phyloP scores from a whole-genome alignment of 2,113 vertebrate species.

The Phalacrocorax carbo region DNA sequence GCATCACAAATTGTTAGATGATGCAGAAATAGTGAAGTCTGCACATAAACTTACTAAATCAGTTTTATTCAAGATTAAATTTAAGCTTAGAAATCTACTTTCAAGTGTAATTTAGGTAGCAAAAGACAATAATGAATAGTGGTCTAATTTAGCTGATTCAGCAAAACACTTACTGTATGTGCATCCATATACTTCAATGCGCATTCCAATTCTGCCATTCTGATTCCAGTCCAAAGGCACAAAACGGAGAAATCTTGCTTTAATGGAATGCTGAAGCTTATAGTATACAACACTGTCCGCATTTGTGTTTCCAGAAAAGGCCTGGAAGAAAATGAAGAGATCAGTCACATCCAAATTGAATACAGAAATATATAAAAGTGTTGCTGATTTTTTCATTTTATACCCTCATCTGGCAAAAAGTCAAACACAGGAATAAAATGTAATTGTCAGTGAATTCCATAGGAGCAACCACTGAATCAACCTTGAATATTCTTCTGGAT shows the following conservation, averaged over 20 bases:
- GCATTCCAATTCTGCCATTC: constrained; percentile 84
- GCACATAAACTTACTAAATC: neutral
- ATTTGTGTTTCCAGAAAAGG: constrained; percentile 84
- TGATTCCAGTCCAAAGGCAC: constrained; percentile 85
- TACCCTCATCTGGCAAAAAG: neutral
- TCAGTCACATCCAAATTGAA: neutral
- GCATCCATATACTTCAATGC: constrained; percentile 85
- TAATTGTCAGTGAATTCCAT: neutral
- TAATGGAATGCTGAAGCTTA: constrained; percentile 83
- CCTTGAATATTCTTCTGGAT: neutral
- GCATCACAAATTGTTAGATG: neutral
- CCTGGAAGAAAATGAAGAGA: constrained; percentile 64
- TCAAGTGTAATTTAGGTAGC: neutral
- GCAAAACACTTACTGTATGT: constrained; percentile 80
- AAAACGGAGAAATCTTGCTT: constrained; percentile 82
- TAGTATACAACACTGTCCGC: constrained; percentile 84
- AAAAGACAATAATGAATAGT: neutral
- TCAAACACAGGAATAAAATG: neutral
- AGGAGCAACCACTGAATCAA: neutral
- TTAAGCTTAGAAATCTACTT: neutral
- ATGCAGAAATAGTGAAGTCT: neutral
- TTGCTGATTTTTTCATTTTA: neutral
- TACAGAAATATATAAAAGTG: neutral
- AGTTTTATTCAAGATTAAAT: neutral
- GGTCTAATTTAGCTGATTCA: neutral